A percentile compares a stretch with the other conserved stretches of the same genome.
Evolutionary conservation across 2,797 vertebrate genomes (phyloP).

Genomic region (Saguinus oedipus): DNA sequence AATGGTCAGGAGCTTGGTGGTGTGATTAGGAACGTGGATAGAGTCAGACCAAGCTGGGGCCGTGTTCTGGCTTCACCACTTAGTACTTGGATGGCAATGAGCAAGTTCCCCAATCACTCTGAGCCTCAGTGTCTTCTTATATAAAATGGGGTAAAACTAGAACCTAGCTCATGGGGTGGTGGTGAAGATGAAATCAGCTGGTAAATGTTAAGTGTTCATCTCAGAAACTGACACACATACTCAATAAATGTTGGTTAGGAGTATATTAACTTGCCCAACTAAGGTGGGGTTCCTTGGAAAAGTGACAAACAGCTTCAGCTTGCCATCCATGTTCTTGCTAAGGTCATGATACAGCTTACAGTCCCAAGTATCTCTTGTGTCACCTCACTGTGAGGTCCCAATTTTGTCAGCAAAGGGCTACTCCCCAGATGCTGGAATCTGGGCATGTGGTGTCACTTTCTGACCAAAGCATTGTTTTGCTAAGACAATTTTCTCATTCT

Average conservation of each 20-base stretch:
- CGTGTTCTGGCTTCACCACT: rapidly evolving
- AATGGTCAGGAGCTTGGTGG: neutral
- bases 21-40: rapidly evolving
- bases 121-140: neutral
- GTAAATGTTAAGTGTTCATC: too few relatives aligned
- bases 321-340: neutral
- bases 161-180: rapidly evolving
- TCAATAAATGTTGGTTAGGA: rapidly evolving
- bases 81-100: neutral
- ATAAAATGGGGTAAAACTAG: neutral
- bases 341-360: rapidly evolving
- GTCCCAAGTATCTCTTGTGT: neutral
- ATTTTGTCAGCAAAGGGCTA: neutral
- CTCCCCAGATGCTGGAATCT: neutral
- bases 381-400: neutral
- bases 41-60: neutral
- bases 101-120: neutral
- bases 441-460: neutral
- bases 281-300: neutral
- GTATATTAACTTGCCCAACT: too few relatives aligned
- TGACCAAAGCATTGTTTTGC: neutral
- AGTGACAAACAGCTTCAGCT: neutral
- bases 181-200: neutral
- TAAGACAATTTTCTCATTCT: neutral
- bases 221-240: rapidly evolving